Evolutionary conservation across 2,113 vertebrate genomes (phyloP).

Genomic region (Syngnathoides biaculeatus): DNA sequence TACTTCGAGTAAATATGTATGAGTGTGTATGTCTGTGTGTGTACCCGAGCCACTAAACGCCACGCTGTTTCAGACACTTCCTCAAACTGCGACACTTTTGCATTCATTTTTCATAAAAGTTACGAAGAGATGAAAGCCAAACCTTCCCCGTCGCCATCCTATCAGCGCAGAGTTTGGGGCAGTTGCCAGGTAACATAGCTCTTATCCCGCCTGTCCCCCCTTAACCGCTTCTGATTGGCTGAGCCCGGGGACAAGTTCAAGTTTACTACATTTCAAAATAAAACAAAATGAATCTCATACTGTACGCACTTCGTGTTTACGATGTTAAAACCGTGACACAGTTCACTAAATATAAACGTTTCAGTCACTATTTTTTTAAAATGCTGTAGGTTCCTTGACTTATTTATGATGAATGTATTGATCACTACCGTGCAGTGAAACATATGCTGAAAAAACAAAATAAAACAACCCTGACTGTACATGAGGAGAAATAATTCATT

Average conservation of each 20-base stretch:
- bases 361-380: background rate
- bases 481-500: no score
- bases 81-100: background rate
- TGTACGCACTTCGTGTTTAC: no score
- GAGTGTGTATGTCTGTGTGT: no score
- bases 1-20: background rate
- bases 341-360: background rate
- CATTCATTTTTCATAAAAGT: background rate
- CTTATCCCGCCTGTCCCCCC: background rate
- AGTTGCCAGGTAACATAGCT: constrained; percentile 59
- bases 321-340: background rate
- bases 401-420: background rate
- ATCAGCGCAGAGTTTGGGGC: constrained; percentile 39
- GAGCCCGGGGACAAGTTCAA: background rate
- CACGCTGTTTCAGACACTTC: background rate
- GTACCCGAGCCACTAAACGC: background rate
- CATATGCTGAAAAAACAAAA: background rate
- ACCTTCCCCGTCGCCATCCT: constrained; percentile 62
- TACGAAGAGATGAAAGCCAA: constrained; percentile 34
- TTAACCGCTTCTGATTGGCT: constrained; percentile 38
- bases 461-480: no score
- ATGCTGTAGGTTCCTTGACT: no score
- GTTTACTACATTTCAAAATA: background rate
- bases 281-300: background rate
- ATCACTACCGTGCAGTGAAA: background rate